Conservation (phyloP, 2,797 vertebrate genomes). For the Manis javanica region DNA sequence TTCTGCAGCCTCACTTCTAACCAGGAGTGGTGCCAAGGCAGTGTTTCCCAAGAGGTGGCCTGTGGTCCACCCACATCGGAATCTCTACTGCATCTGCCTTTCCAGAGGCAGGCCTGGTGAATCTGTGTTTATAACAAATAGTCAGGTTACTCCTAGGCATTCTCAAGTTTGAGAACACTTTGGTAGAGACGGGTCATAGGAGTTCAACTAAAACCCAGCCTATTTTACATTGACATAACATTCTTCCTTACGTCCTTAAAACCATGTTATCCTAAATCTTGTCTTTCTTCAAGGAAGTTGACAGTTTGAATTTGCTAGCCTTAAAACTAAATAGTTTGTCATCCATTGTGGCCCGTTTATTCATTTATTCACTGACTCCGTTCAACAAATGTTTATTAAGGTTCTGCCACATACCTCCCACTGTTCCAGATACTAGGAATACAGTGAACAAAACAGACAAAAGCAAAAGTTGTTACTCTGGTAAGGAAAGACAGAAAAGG, state of each 20-base stretch:
- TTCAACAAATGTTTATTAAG: not conserved
- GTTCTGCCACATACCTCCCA: not conserved
- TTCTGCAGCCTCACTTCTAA: not conserved
- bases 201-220: not conserved
- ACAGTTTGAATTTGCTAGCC: conserved; percentile 16
- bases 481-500: conserved; percentile 12
- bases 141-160: not conserved
- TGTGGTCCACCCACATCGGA: not conserved
- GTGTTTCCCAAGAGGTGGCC: not conserved
- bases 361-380: not conserved
- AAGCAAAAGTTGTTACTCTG: conserved; percentile 1
- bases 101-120: not conserved
- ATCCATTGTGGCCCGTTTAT: not conserved
- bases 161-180: conserved; percentile 22
- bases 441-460: not conserved
- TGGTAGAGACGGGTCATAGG: not conserved
- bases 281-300: conserved; percentile 42
- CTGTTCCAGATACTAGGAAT: not conserved
- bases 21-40: not conserved
- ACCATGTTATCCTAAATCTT: not conserved
- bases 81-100: not conserved
- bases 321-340: conserved; percentile 1
- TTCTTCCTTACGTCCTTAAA: conserved; percentile 35
- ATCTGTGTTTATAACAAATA: not conserved
- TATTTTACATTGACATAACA: not conserved